Evolutionary conservation across 2,888 invertebrate genomes (phyloP).

Genomic region (Melitaea athalia): DNA sequence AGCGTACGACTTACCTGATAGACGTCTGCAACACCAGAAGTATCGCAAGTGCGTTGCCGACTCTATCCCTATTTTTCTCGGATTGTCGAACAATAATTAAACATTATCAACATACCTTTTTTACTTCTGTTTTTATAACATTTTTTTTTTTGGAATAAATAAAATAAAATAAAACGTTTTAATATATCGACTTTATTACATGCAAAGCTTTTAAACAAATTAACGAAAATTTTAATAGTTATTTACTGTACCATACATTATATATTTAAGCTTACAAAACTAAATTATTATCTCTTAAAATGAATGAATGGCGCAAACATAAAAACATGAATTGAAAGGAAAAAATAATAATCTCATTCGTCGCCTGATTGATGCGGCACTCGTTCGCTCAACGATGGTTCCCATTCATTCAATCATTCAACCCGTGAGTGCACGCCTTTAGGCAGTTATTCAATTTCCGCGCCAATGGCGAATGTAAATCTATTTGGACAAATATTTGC

Average conservation of each 20-base stretch:
- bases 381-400: conserved; percentile 25
- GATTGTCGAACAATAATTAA: too few relatives aligned
- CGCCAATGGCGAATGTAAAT: conserved; percentile 33
- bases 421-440: conserved; percentile 36
- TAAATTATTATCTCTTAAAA: not conserved
- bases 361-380: conserved; percentile 34
- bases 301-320: conserved; percentile 5
- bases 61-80: too few relatives aligned
- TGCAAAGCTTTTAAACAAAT: too few relatives aligned
- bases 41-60: too few relatives aligned
- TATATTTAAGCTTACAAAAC: not conserved
- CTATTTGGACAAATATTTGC: conserved; percentile 32
- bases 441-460: conserved; percentile 40
- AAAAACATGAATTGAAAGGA: conserved; percentile 23
- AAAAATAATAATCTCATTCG: conserved; percentile 35
- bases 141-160: too few relatives aligned
- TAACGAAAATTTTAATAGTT: too few relatives aligned
- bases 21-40: too few relatives aligned
- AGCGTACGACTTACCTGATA: too few relatives aligned
- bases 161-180: too few relatives aligned
- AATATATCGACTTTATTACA: too few relatives aligned
- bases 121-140: too few relatives aligned
- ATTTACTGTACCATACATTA: not conserved
- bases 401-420: conserved; percentile 37
- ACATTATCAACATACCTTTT: too few relatives aligned